These are phyloP conservation scores for Latrodectus hesperus DNA, from an alignment of 2,888 invertebrate species.

Conservation along the genomic window DNA sequence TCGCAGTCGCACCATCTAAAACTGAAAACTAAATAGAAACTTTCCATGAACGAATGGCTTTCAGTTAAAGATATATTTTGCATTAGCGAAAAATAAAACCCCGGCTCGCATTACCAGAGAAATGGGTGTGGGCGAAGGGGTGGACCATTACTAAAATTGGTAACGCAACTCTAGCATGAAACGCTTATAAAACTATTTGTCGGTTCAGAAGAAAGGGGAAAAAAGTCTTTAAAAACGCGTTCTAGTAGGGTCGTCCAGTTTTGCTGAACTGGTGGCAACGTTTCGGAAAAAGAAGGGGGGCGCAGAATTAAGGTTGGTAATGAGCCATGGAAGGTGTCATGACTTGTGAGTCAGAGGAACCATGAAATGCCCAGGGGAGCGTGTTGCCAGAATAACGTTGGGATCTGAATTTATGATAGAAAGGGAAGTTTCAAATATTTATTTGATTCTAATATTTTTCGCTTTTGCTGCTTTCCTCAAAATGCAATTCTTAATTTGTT, in stretches of 20 bases:
- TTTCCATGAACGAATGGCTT: neutral
- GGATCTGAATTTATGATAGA: too few species aligned
- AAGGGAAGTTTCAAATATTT: too few species aligned
- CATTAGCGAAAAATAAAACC: neutral
- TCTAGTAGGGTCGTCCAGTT: conserved; percentile 38
- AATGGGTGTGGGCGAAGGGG: neutral
- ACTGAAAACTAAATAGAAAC: neutral
- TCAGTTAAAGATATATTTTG: neutral
- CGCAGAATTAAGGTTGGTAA: conserved; percentile 55
- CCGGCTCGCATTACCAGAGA: neutral
- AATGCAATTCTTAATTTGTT: too few species aligned
- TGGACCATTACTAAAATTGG: conserved; percentile 46
- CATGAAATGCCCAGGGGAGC: neutral
- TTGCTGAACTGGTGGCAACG: conserved; percentile 36
- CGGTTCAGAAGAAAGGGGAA: conserved; percentile 2
- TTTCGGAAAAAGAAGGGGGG: conserved; percentile 6
- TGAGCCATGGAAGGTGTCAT: conserved; percentile 63
- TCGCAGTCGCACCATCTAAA: too few species aligned
- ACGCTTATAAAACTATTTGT: conserved; percentile 33
- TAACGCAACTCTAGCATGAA: conserved; percentile 57
- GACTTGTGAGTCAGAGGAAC: conserved; percentile 27
- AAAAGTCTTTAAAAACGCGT: neutral
- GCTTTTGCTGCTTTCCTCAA: too few species aligned
- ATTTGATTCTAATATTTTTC: too few species aligned
- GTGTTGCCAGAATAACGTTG: too few species aligned